Evolutionary conservation across 2,888 invertebrate species (phyloP).

Genomic region (Trimorus sp.): DNA sequence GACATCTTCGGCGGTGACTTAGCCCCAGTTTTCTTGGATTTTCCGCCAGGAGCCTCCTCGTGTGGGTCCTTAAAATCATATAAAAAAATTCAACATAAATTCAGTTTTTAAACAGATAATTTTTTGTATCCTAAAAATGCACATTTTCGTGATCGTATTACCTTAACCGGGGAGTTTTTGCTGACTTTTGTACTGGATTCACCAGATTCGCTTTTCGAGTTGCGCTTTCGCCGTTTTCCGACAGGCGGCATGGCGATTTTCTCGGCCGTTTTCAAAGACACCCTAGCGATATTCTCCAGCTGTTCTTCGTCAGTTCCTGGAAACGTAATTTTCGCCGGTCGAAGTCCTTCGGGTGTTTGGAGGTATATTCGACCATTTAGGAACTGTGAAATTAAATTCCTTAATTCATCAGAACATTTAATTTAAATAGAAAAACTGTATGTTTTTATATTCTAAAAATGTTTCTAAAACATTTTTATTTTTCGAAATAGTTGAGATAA

Average conservation of each 20-base stretch:
- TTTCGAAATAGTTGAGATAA: not conserved
- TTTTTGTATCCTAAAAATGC: too few species aligned
- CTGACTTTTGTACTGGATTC: constrained; percentile 55
- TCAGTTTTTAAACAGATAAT: too few species aligned
- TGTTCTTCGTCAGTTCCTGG: constrained; percentile 82
- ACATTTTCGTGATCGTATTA: too few species aligned
- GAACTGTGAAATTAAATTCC: constrained; percentile 84
- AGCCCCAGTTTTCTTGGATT: constrained; percentile 71
- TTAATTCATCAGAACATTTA: too few species aligned
- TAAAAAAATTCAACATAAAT: too few species aligned
- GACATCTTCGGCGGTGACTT: constrained; percentile 76
- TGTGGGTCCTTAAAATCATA: too few species aligned
- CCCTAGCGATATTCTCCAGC: constrained; percentile 81
- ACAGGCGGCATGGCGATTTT: constrained; percentile 75
- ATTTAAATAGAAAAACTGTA: too few species aligned
- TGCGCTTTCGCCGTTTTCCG: constrained; percentile 78
- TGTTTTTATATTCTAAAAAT: too few species aligned
- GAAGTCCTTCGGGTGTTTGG: constrained; percentile 87
- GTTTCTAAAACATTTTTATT: too few species aligned
- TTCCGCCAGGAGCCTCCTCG: constrained; percentile 5
- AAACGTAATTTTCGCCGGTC: constrained; percentile 86
- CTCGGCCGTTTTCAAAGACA: constrained; percentile 77
- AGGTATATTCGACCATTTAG: constrained; percentile 89
- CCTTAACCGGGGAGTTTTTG: constrained; percentile 53
- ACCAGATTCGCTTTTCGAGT: constrained; percentile 79